Conservation (phyloP, 2,888 invertebrate species). For the Morinoia aosen region DNA sequence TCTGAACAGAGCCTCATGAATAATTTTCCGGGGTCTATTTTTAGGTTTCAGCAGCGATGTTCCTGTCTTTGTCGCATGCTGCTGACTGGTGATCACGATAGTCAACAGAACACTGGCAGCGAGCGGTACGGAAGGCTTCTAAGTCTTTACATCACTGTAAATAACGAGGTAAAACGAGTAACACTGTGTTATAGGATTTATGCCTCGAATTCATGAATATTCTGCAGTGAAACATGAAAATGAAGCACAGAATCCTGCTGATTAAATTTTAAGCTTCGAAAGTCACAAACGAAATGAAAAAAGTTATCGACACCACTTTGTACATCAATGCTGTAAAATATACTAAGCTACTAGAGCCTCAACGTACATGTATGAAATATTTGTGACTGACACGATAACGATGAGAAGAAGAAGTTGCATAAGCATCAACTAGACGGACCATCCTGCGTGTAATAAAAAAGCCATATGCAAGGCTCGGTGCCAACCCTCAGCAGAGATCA, state of each 20-base stretch:
- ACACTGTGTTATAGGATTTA: neutral
- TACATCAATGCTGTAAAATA: neutral
- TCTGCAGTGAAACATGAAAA: neutral
- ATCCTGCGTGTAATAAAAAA: neutral
- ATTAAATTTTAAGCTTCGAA: neutral
- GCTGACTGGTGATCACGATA: neutral
- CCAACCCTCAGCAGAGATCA: neutral
- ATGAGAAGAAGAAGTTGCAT: neutral
- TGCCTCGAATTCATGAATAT: neutral
- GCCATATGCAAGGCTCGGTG: neutral
- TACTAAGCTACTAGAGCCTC: neutral
- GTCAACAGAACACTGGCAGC: neutral
- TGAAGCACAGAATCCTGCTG: neutral
- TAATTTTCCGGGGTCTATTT: neutral
- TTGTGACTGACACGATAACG: neutral
- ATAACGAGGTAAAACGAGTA: neutral
- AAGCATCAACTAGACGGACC: neutral
- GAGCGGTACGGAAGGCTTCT: neutral
- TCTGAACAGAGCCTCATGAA: neutral
- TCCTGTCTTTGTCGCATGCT: neutral
- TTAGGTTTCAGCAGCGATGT: neutral
- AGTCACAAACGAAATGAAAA: neutral
- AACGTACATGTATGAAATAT: neutral
- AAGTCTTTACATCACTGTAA: neutral
- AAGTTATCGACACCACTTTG: neutral